phyloP scores from a whole-genome alignment of 1,140 invertebrate species.

The Drosophila ambigua region DNA sequence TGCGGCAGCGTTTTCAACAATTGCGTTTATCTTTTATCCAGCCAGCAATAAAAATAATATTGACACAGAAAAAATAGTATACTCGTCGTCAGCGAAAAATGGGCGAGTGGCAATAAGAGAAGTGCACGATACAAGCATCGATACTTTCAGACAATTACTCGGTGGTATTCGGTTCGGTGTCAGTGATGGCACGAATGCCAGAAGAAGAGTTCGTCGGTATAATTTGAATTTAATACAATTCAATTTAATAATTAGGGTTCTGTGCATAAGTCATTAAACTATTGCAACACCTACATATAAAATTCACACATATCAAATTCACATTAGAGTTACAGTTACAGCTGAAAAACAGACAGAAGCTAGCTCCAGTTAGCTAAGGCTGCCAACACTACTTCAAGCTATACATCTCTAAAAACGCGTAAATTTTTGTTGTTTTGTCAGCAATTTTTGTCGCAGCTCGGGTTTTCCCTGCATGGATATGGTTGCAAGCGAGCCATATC shows the following conservation, averaged over 20 bases:
- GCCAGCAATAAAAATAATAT: conserved; percentile 73
- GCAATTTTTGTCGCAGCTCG: conserved; percentile 10
- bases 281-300: too few species aligned
- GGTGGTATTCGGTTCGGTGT: not conserved
- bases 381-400: not conserved
- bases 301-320: too few species aligned
- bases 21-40: conserved; percentile 28
- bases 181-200: too few species aligned
- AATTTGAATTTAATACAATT: too few species aligned
- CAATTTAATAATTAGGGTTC: too few species aligned
- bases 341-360: too few species aligned
- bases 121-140: conserved; percentile 30
- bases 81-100: conserved; percentile 58
- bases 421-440: conserved; percentile 21
- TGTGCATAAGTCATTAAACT: too few species aligned
- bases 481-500: conserved; percentile 20
- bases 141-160: conserved; percentile 32
- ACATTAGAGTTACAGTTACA: too few species aligned
- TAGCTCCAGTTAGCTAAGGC: not conserved
- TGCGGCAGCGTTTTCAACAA: conserved; percentile 12
- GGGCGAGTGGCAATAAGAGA: conserved; percentile 48
- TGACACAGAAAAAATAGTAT: conserved; percentile 77
- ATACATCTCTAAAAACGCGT: conserved; percentile 21
- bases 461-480: conserved; percentile 19
- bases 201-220: too few species aligned